Percentiles rank a stretch among this genome's conserved stretches.
These are phyloP conservation scores for Busseola fusca DNA, from an alignment of 2,888 invertebrate species.

Conservation along the genomic window DNA sequence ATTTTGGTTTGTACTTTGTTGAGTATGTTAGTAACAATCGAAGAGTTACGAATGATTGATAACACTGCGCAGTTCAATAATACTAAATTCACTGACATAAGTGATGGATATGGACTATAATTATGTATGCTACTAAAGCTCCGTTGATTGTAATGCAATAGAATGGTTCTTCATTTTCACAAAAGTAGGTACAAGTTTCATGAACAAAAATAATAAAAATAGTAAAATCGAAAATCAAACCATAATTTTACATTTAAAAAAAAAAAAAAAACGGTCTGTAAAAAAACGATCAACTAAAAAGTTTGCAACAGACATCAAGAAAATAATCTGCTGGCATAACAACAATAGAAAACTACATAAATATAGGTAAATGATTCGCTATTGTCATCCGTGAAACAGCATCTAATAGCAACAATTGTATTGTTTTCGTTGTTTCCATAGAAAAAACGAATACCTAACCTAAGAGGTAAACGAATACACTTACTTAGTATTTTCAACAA, in stretches of 20 bases:
- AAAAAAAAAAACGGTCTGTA: neutral
- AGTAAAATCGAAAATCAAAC: neutral
- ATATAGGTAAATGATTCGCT: constrained; percentile 2
- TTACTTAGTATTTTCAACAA: neutral
- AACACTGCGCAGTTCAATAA: neutral
- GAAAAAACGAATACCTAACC: neutral
- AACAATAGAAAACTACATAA: neutral
- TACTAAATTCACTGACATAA: neutral
- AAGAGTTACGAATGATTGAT: neutral
- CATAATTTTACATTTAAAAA: neutral
- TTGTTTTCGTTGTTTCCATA: constrained; percentile 23
- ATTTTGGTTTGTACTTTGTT: neutral
- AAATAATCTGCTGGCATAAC: neutral
- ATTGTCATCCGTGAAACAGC: constrained; percentile 19
- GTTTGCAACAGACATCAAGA: neutral
- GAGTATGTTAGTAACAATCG: neutral
- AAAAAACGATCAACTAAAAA: neutral
- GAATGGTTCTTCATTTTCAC: too few species aligned
- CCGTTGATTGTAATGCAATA: neutral
- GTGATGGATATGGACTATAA: neutral
- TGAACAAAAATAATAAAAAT: neutral
- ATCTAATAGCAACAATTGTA: constrained; percentile 43
- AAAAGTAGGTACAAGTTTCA: too few species aligned
- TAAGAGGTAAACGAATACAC: neutral
- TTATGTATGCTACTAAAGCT: neutral